Evolutionary conservation across 2,797 vertebrate genomes (phyloP), one percentile per base, ranked within the genome.

Genomic region (Gymnoscopelus braueri): DNA sequence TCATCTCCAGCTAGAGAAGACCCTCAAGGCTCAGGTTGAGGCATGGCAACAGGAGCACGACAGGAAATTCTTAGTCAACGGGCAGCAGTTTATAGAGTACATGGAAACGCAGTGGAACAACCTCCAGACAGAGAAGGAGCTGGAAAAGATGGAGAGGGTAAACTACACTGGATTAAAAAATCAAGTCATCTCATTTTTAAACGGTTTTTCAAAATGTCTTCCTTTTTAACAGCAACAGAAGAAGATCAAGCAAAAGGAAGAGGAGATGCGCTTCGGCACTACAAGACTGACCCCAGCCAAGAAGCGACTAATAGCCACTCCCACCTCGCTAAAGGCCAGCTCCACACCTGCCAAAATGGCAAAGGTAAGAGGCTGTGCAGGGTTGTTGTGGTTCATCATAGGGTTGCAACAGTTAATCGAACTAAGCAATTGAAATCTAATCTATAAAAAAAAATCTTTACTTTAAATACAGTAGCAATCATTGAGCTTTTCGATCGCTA

Each of bases 211-310:
- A n/a, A 5, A 3, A 65, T 6, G 3, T 51, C 4, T 9, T 68
- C 13, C 12, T 23, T 65, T 19, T 29, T 61, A 64, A 5, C 71
- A 99, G 97, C 96, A 97, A 93, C 84, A 97, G 64, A 99, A 98
- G 88, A 98, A 97, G 76, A 95, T 71, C 7, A 95, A 91, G 59
- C 96, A 97, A 83, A 96, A 79, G 0, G 95, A 99, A 77, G 89
- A 95, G 0, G 97, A 99, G 75, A 95, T 97, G 95, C 81, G 95
- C 0, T 98, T 94, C 0, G 97, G 97, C 26, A 97, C 95, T 2
- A 15, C 86, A 4, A 85, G 93, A 0, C 92, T 78, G 63, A 96
- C 95, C 0, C 95, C 97, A 0, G 81, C 83, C 39, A 99, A 99
- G 82, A 92, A 96, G 4, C 91, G 92, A n/a, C 56, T 93, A 0